Evolutionary conservation across 2,888 invertebrate species (phyloP), one percentile per base, ranked within the genome.

Genomic region (Hirtodrosophila alboralis): DNA sequence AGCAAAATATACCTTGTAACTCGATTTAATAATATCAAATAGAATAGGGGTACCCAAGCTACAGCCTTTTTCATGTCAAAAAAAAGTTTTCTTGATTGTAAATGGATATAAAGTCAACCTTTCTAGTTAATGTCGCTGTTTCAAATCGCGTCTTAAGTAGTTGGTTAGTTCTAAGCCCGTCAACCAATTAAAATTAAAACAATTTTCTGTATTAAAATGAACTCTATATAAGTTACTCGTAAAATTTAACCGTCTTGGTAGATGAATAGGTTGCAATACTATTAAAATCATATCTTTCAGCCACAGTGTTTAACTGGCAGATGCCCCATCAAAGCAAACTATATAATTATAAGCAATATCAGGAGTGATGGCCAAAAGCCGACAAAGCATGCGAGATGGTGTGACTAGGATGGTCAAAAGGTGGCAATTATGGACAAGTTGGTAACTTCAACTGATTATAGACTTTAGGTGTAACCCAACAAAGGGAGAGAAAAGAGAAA

Each of bases 311-410:
- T 40, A 41, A 53, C 60, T 54, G 69, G 54, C 69, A 69, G 66
- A 60, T 69, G 69, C 48, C 47, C 52, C 40, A 44, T 27, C 6
- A 7, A 34, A 33, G 28, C 23, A 44, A 30, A 9, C 26, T 53
- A 58, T 84, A 67, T 78, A 66, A 84, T 81, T 81, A 80, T 33
- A 47, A 58, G 73, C 61, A 56, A 68, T 81, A 66, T 72, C 63
- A 18, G 61, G 49, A 60, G 73, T 75, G 69, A 75, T 74, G 75
- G 54, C 58, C 61, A 53, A 64, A 62, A 51, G 73, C 83, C 78
- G 77, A 72, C 81, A 73, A 80, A 74, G 75, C 75, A 74, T 56
- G 63, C 45, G 44, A 57, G 68, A 74, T 77, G 80, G 80, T 74
- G 75, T 70, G 69, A 70, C 71, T 71, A 53, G 69, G 60, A 45